A percentile compares a stretch with the other conserved stretches of the same genome.
phyloP scores from a whole-genome alignment of 2,113 vertebrate species.

The Sceloporus tristichus region DNA sequence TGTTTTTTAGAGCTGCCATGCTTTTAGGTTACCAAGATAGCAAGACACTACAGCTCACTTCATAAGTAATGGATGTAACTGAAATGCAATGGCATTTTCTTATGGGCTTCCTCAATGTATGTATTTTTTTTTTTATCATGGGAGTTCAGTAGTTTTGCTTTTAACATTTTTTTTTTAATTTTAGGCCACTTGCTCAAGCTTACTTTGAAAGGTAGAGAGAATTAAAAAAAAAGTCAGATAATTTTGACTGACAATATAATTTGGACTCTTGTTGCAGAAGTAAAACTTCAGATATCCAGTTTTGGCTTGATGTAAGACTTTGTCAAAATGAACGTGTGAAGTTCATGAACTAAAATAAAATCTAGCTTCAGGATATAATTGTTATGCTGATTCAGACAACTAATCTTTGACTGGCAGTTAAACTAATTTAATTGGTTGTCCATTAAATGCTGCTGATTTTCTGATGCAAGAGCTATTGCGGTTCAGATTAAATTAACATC shows the following conservation, averaged over 20 bases:
- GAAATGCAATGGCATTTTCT: not conserved
- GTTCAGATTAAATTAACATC: not conserved
- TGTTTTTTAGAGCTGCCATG: too few relatives aligned
- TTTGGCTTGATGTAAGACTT: not conserved
- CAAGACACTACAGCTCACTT: too few relatives aligned
- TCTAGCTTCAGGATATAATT: not conserved
- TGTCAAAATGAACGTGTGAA: not conserved
- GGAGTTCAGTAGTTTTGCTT: not conserved
- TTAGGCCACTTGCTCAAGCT: not conserved
- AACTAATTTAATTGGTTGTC: not conserved
- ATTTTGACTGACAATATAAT: not conserved
- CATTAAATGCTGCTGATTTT: not conserved
- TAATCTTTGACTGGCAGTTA: not conserved
- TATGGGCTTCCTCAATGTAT: not conserved
- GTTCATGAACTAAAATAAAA: not conserved
- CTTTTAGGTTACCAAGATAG: too few relatives aligned
- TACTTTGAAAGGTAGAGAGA: not conserved
- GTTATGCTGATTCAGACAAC: not conserved
- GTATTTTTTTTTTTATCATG: not conserved
- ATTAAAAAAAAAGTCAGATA: not conserved
- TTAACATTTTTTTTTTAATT: not conserved
- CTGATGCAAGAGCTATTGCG: not conserved
- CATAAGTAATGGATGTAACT: too few relatives aligned
- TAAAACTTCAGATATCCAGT: not conserved
- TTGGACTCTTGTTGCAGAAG: not conserved